Evolutionary conservation across 2,888 invertebrate species (phyloP), one percentile per base, ranked within the genome.

Genomic region (Eurois occulta): DNA sequence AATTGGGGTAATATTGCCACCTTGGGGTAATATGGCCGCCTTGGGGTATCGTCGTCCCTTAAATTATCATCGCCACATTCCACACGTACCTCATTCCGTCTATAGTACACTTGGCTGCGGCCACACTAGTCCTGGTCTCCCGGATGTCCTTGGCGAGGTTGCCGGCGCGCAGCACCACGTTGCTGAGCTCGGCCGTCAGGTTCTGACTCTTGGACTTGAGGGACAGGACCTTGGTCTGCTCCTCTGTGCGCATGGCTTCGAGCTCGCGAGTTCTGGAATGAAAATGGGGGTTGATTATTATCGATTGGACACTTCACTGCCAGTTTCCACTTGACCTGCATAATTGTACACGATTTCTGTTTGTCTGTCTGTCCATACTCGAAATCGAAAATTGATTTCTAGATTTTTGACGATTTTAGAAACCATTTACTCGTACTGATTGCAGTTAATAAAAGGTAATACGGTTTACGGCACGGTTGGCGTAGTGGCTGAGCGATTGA

Each of bases 91-190:
- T 97, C 99, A 99, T 99, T 0, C 98, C 98, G 93, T 99, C 99
- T 78, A 99, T 99, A n/a, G 99, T 98, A 1, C 98, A 97, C 94
- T 99, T 99, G 4, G 99, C 98, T 58, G 98, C 98, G 0, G 99
- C 98, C 0, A 99, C 99, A 4, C 98, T 98, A 10, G 98, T 98
- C 65, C 97, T 90, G 0, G 97, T 97, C 82, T 95, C 96, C 0
- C 97, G 85, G 28, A 96, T 97, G 41, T 93, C 94, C 72, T 92
- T 92, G 16, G 96, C 96, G 21, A 97, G 87, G 66, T 92, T 91
- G 0, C 92, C 90, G 5, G 89, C 86, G 3, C 96, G 93, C 8
- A 95, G 94, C 18, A 95, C 95, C 16, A 96, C 94, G 1, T 98
- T 97, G 83, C 97, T 97, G 66, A 99, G 95, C 93, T 99, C 99